Evolutionary conservation across 2,797 vertebrate species (phyloP), one percentile per base, ranked within the genome.

Genomic region (Rhynchotus rufescens): DNA sequence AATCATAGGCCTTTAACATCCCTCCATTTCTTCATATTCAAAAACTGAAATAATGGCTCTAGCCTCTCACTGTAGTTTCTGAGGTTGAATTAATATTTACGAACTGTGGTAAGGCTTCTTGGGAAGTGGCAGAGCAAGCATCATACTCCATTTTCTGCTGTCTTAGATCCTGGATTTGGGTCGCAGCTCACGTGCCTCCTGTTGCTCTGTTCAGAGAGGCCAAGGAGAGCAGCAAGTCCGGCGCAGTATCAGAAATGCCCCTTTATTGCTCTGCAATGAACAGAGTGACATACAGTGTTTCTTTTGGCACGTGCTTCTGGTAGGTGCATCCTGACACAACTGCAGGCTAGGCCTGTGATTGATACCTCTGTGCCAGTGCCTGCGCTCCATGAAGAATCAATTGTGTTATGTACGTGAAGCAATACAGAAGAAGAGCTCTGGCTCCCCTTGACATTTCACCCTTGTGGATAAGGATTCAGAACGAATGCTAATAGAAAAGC

Each of bases 261-360:
- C 56, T 68, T 75, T 57, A 65, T 80, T 81, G 34, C 47, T 67
- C 14, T 32, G 59, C 52, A 85, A 86, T 6, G 32, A 74, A 76
- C 20, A 10, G 62, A 44, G 40, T 67, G 92, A 89, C 17, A 36
- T 32, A 79, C 1, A 5, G 12, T 73, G 69, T 76, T 80, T 80
- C 47, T 93, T 91, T 72, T 69, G 93, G 82, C 49, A 36, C 4
- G 21, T 84, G 75, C 54, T 86, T 64, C 71, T 79, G 25, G 36
- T 57, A 69, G 30, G 67, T n/a, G 60, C 36, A 14, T 47, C 36
- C 71, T 82, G 79, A 52, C n/a, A 81, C 51, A 76, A 23, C 9
- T 40, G 62, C 57, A 84, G 84, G 74, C n/a, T 21, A 26, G 47
- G 88, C 76, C 90, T 93, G 87, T 90, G 90, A 92, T 80, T 73